Percentiles rank a stretch among this genome's conserved stretches.
These are phyloP conservation scores for Acanthochromis polyacanthus DNA, from an alignment of 2,113 vertebrate genomes.

Conservation along the genomic window DNA sequence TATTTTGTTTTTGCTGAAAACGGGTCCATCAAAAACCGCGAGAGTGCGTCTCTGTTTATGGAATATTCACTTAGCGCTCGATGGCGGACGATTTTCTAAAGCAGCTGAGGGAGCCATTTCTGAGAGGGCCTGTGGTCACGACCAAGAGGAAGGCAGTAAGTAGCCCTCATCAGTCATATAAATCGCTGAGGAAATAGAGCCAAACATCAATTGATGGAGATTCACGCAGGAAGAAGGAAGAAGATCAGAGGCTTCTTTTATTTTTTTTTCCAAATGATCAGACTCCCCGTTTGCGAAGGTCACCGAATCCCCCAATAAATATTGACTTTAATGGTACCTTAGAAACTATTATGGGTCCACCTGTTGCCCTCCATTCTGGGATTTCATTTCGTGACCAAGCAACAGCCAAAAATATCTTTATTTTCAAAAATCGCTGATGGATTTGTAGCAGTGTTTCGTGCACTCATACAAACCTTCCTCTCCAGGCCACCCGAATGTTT, in stretches of 20 bases:
- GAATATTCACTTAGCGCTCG: constrained; percentile 61
- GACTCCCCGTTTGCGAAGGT: constrained; percentile 20
- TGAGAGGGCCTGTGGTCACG: constrained; percentile 37
- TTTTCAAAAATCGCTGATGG: constrained; percentile 21
- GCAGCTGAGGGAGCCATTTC: constrained; percentile 51
- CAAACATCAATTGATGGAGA: constrained; percentile 59
- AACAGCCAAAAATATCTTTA: constrained; percentile 15
- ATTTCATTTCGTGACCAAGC: constrained; percentile 30
- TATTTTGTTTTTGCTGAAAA: constrained; percentile 49
- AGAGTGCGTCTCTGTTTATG: constrained; percentile 51
- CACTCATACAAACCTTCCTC: constrained; percentile 5
- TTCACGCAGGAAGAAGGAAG: constrained; percentile 27
- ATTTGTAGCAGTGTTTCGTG: constrained; percentile 29
- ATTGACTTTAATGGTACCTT: constrained; percentile 36
- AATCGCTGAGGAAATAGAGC: constrained; percentile 60
- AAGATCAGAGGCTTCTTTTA: constrained; percentile 44
- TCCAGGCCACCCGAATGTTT: constrained; percentile 31
- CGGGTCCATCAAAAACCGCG: constrained; percentile 34
- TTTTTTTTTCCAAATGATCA: constrained; percentile 9
- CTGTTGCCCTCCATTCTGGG: constrained; percentile 43
- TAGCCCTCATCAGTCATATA: constrained; percentile 46
- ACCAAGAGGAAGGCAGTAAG: constrained; percentile 35
- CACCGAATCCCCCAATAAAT: constrained; percentile 62
- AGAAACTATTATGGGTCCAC: constrained; percentile 25
- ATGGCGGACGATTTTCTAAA: constrained; percentile 39